These are phyloP conservation scores for Scolopax bukidnonensis DNA, from an alignment of 2,797 vertebrate genomes.

Conservation along the genomic window DNA sequence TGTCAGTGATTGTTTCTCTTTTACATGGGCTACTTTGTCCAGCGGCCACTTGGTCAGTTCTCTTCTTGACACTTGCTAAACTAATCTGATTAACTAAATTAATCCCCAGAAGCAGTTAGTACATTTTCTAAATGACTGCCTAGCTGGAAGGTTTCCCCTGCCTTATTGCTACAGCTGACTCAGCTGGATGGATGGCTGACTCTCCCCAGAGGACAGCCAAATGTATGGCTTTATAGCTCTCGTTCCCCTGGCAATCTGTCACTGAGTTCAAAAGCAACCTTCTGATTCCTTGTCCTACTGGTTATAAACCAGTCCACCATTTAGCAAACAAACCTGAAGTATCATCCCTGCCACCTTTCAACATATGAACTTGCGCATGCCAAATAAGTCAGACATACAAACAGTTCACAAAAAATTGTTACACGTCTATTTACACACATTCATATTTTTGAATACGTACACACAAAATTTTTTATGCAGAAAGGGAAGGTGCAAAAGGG, in stretches of 20 bases:
- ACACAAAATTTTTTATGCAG: background rate
- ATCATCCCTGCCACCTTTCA: background rate
- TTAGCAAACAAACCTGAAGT: background rate
- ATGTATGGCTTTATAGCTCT: background rate
- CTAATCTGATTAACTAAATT: background rate
- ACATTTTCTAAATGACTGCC: slow-evolving; percentile 21
- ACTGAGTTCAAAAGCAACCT: background rate
- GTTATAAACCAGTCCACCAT: background rate
- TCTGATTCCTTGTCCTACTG: background rate
- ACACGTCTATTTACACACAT: background rate
- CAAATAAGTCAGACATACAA: background rate
- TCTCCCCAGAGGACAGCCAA: background rate
- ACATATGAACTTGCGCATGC: background rate
- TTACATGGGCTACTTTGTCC: background rate
- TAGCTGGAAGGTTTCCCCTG: background rate
- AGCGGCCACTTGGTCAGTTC: background rate
- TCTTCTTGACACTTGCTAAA: background rate
- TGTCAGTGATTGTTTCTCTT: background rate
- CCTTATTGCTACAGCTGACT: background rate
- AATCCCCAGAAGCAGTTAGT: slow-evolving; percentile 21
- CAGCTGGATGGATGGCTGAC: slow-evolving; percentile 4
- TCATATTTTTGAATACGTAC: background rate
- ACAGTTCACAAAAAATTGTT: background rate
- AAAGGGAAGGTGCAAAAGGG: background rate
- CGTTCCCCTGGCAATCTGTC: background rate